Evolutionary conservation across 2,113 vertebrate genomes (phyloP).

Genomic region (Oncorhynchus gorbuscha): DNA sequence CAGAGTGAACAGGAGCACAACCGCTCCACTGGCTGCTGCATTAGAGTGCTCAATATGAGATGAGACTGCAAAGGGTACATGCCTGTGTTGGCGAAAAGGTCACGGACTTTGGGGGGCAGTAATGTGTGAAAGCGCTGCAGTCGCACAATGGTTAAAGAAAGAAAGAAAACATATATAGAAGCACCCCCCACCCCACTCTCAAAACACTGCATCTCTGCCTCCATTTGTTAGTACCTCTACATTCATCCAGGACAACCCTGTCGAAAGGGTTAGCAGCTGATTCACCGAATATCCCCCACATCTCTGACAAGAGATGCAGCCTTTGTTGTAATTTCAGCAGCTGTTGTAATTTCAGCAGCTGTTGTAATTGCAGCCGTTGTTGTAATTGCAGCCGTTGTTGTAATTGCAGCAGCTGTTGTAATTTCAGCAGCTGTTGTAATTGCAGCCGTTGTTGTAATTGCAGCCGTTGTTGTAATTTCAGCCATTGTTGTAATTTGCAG

Average conservation of each 20-base stretch:
- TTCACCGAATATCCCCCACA: not conserved
- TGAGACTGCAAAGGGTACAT: constrained; percentile 72
- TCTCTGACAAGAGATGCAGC: not conserved
- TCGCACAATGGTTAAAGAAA: constrained; percentile 54
- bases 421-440: too few relatives aligned
- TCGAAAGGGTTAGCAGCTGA: not conserved
- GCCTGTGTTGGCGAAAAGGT: constrained; percentile 73
- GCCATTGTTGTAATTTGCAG: too few relatives aligned
- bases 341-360: too few relatives aligned
- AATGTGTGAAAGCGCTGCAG: constrained; percentile 71
- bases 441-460: too few relatives aligned
- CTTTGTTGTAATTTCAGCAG: too few relatives aligned
- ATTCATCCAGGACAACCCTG: not conserved
- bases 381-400: too few relatives aligned
- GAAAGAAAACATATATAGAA: not conserved
- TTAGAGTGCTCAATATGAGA: constrained; percentile 76
- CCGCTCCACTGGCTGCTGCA: constrained; percentile 54
- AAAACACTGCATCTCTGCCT: constrained; percentile 10
- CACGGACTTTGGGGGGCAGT: constrained; percentile 68
- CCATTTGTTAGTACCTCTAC: not conserved
- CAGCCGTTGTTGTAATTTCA: too few relatives aligned
- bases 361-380: too few relatives aligned
- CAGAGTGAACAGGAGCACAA: constrained; percentile 63
- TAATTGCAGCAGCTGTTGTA: too few relatives aligned
- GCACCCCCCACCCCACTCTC: not conserved